Base-by-base conservation (phyloP, 2,797 vertebrate genomes). In the Ptychadena robeensis region DNA sequence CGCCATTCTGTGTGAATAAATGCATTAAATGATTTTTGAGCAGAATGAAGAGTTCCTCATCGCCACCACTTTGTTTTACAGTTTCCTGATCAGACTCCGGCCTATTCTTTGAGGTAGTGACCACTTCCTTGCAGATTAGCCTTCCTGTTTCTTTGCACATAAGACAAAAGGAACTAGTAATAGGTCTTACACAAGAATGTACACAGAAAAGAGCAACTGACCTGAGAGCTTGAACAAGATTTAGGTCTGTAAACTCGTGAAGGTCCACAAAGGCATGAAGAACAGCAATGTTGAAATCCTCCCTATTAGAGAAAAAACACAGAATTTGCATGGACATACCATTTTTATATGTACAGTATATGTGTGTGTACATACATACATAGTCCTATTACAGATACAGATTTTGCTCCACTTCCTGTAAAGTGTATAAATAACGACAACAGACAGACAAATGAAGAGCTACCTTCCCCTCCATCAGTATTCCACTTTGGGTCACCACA, bases 221-320 rank as follows among this genome's bases (percentile, higher is more conserved):
- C 96, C 96, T 94, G 85, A 97, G 95, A 2, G 96, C 96, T 89
- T 97, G 96, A 30, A 97, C 96, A 27, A 97, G 91, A 87, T 98
- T 98, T 81, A 98, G 95, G 89, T 97, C 96, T 0, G 96, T 96
- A 88, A 97, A 97, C 88, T 97, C 96, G 0, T 97, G 96, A 74
- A 97, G 94, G 87, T 97, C 96, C 48, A 98, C 96, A 28, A 98
- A 98, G 30, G 96, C 96, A 82, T 97, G 96, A 76, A 98, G 95
- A 65, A 98, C 97, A 31, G 96, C 95, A 80, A 98, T 93, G 88
- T 98, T 98, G 85, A 97, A 96, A 73, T 98, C 97, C 61, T 97
- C 96, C 90, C 97, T 97, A 48, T 9, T 8, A 65, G 34, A 2
- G 12, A 32, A 44, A 48, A 27, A 14, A 44, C 44, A 71, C 38